Percentiles rank a stretch among this genome's conserved stretches.
phyloP scores from a whole-genome alignment of 2,888 invertebrate genomes.

The Scaptomyza caliginosa region DNA sequence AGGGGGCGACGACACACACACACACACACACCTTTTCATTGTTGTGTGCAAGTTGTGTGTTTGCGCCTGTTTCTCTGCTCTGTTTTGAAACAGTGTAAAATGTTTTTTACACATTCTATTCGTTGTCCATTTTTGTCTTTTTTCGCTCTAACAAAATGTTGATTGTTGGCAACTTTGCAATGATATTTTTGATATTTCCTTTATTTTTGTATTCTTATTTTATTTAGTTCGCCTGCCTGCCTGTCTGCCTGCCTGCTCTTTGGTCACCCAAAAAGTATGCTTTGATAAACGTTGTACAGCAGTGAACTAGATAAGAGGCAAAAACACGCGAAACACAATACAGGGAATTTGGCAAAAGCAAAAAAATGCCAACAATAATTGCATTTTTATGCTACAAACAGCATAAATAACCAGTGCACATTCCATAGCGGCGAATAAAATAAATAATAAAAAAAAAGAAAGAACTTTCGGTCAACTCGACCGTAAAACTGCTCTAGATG shows the following conservation, averaged over 20 bases:
- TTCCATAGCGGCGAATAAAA: too few relatives aligned
- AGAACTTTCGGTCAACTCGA: background rate
- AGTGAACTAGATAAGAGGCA: conserved; percentile 41
- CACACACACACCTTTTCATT: conserved; percentile 37
- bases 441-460: too few relatives aligned
- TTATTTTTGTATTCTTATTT: background rate
- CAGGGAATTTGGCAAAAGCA: conserved; percentile 36
- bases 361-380: conserved; percentile 63
- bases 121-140: background rate
- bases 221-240: conserved; percentile 2
- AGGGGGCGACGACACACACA: conserved; percentile 21
- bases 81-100: conserved; percentile 12
- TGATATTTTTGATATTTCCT: conserved; percentile 42
- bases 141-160: conserved; percentile 48
- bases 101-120: conserved; percentile 17
- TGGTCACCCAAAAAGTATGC: conserved; percentile 41
- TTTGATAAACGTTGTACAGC: conserved; percentile 48
- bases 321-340: background rate
- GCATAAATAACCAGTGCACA: conserved; percentile 51
- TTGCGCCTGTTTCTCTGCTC: conserved; percentile 2
- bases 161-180: conserved; percentile 62
- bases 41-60: conserved; percentile 26
- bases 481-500: conserved; percentile 8
- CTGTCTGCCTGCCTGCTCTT: conserved; percentile 6
- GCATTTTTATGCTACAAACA: conserved; percentile 68